Conservation (phyloP, 2,797 vertebrate genomes). For the Zalophus californianus region DNA sequence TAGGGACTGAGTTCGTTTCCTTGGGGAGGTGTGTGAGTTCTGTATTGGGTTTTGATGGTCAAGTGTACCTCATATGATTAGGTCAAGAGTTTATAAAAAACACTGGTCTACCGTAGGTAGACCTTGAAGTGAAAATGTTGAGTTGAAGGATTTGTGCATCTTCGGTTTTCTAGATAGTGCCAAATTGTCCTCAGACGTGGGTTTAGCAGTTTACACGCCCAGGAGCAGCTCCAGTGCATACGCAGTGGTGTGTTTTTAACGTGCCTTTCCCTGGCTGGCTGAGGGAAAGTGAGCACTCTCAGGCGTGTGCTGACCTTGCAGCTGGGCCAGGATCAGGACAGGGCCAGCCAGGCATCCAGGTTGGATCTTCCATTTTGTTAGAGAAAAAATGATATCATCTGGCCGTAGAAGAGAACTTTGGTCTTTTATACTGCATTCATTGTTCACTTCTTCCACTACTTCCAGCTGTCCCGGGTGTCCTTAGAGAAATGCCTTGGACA, state of each 20-base stretch:
- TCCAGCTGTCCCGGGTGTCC: background rate
- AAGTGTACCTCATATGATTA: rapidly evolving
- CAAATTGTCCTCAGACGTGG: background rate
- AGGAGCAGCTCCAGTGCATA: rapidly evolving
- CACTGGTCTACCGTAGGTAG: background rate
- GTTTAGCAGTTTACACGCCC: background rate
- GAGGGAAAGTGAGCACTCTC: background rate
- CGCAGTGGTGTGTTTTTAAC: background rate
- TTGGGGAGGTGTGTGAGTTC: background rate
- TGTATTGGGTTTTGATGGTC: background rate
- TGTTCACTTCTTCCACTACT: background rate
- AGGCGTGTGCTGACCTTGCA: rapidly evolving
- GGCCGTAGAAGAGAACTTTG: background rate
- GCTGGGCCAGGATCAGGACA: background rate
- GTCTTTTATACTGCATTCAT: background rate
- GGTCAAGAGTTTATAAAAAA: background rate
- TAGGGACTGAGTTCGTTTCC: background rate
- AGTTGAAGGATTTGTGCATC: background rate
- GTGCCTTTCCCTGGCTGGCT: background rate
- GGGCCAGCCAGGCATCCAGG: background rate
- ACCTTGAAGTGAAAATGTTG: background rate
- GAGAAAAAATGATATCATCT: background rate
- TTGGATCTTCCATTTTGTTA: background rate
- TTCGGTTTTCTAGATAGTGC: background rate
- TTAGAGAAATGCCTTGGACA: background rate